These are phyloP conservation scores for Bombus pyrosoma DNA, from an alignment of 1,140 invertebrate species.

Conservation along the genomic window DNA sequence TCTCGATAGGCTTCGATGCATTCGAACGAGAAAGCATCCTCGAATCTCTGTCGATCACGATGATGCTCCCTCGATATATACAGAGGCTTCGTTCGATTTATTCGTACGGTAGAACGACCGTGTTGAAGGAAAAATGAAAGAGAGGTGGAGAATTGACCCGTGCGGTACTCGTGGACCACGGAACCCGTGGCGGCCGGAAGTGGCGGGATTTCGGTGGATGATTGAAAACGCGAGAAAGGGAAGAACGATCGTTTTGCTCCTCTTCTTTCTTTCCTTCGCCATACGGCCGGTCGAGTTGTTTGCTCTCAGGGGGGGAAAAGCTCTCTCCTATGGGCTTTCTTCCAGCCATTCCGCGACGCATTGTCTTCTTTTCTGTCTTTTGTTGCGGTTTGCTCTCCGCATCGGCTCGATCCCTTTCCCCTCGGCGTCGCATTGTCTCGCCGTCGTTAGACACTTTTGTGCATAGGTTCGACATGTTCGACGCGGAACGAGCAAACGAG, in stretches of 20 bases:
- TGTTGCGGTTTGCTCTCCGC: slow-evolving; percentile 35
- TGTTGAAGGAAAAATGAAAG: slow-evolving; percentile 13
- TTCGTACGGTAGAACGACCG: background rate
- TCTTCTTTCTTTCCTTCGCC: background rate
- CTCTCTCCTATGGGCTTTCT: slow-evolving; percentile 37
- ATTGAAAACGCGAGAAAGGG: slow-evolving; percentile 30
- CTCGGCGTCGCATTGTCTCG: slow-evolving; percentile 24
- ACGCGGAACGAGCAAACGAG: slow-evolving; percentile 17
- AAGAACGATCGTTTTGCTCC: background rate
- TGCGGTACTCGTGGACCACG: background rate
- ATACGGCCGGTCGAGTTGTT: slow-evolving; percentile 12
- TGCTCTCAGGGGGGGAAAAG: slow-evolving; percentile 9
- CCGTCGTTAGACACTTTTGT: slow-evolving; percentile 13
- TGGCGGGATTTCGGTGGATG: slow-evolving; percentile 30
- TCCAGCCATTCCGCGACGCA: slow-evolving; percentile 18
- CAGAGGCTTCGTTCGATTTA: background rate
- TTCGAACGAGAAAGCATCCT: background rate
- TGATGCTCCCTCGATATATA: background rate
- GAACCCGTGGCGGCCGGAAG: slow-evolving; percentile 13
- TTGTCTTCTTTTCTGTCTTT: slow-evolving; percentile 46
- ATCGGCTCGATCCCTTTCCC: slow-evolving; percentile 4
- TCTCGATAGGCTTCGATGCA: slow-evolving; percentile 8
- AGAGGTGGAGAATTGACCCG: background rate
- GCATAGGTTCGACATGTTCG: slow-evolving; percentile 20
- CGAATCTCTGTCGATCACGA: background rate